phyloP scores from a whole-genome alignment of 2,113 vertebrate genomes.

The Salvator merianae region DNA sequence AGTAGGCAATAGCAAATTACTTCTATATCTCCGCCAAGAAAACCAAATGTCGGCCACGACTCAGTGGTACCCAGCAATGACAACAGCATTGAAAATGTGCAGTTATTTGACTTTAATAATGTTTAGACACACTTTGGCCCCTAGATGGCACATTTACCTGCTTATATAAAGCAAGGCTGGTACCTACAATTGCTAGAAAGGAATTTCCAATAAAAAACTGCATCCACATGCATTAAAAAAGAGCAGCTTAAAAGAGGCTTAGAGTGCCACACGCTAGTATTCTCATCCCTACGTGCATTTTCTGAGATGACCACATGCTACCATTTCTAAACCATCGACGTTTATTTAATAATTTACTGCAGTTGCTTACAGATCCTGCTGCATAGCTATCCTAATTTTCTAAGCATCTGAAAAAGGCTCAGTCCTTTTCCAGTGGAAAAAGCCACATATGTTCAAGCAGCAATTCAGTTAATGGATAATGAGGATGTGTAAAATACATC shows the following conservation, averaged over 20 bases:
- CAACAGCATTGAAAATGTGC: not conserved
- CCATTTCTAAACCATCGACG: too few relatives aligned
- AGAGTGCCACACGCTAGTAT: too few relatives aligned
- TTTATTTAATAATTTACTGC: not conserved
- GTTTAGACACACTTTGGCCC: conserved; percentile 40
- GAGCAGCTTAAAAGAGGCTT: too few relatives aligned
- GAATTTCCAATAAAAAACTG: not conserved
- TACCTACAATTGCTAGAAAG: not conserved
- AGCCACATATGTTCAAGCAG: not conserved
- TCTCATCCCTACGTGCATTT: too few relatives aligned
- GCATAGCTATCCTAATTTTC: not conserved
- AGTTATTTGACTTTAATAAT: not conserved
- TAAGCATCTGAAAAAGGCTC: not conserved
- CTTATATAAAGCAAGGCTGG: not conserved
- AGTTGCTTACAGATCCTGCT: not conserved
- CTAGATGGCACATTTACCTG: conserved; percentile 58
- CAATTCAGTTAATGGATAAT: not conserved
- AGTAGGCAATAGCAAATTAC: not conserved
- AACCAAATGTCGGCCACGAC: too few relatives aligned
- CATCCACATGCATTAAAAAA: too few relatives aligned
- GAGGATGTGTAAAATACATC: not conserved
- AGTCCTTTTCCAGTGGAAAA: not conserved
- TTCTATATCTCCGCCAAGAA: not conserved
- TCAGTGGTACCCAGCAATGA: not conserved
- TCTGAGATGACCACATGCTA: too few relatives aligned